phyloP scores from a whole-genome alignment of 2,888 invertebrate species.

The Aricia artaxerxes region DNA sequence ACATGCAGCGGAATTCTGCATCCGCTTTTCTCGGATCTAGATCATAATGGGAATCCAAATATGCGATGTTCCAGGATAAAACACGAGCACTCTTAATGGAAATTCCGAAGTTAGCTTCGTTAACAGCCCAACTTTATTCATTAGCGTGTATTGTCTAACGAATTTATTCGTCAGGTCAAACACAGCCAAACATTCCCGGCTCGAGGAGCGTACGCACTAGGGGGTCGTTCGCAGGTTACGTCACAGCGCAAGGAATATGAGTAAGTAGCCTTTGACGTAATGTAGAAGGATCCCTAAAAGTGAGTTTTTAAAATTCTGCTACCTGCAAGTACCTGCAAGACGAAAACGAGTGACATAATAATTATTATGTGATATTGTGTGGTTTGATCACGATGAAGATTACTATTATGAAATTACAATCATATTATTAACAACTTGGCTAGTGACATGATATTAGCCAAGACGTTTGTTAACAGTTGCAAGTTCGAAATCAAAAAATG shows the following conservation, averaged over 20 bases:
- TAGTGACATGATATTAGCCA: too few relatives aligned
- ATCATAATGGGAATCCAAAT: slow-evolving; percentile 29
- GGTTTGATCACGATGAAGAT: too few relatives aligned
- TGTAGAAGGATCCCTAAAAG: too few relatives aligned
- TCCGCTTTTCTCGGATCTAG: not conserved
- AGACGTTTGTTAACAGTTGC: too few relatives aligned
- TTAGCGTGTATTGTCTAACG: slow-evolving; percentile 75
- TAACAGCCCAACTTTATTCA: slow-evolving; percentile 78
- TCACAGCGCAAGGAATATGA: not conserved
- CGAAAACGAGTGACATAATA: too few relatives aligned
- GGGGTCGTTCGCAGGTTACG: not conserved
- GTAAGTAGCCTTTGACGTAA: too few relatives aligned
- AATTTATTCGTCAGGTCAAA: slow-evolving; percentile 73
- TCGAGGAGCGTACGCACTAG: slow-evolving; percentile 40
- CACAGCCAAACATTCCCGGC: slow-evolving; percentile 58
- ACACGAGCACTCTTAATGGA: slow-evolving; percentile 59
- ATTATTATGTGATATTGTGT: too few relatives aligned
- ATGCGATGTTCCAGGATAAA: slow-evolving; percentile 32
- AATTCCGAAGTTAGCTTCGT: slow-evolving; percentile 71
- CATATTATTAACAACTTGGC: too few relatives aligned
- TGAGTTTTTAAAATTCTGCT: too few relatives aligned
- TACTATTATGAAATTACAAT: too few relatives aligned
- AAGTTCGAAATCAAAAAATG: too few relatives aligned
- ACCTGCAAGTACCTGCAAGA: too few relatives aligned
- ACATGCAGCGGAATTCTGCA: not conserved